Evolutionary conservation across 2,888 invertebrate genomes (phyloP).

Genomic region (Cephalotes varians): DNA sequence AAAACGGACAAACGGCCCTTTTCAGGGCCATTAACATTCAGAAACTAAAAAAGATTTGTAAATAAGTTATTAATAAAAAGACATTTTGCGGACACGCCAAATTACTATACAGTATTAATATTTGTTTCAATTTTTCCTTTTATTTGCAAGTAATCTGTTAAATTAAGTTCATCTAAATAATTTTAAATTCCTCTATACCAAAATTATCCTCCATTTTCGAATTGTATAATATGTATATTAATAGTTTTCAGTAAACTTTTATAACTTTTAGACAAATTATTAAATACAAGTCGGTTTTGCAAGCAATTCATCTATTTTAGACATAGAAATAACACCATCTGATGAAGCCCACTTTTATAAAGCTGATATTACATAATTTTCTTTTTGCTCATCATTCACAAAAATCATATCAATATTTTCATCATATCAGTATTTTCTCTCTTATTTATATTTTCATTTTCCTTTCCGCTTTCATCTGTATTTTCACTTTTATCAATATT

Average conservation of each 20-base stretch:
- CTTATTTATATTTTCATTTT: not conserved
- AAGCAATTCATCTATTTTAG: constrained; percentile 19
- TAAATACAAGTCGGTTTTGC: constrained; percentile 10
- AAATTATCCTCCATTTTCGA: constrained; percentile 12
- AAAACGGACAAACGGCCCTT: too few species aligned
- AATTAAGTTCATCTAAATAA: constrained; percentile 7
- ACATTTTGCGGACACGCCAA: too few species aligned
- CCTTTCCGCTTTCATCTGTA: not conserved
- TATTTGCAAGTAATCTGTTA: not conserved
- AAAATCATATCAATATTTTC: constrained; percentile 11
- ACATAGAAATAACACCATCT: constrained; percentile 23
- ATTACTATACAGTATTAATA: constrained; percentile 2
- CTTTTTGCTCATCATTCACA: not conserved
- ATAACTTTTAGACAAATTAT: constrained; percentile 32
- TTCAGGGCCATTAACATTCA: too few species aligned
- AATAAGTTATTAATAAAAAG: too few species aligned
- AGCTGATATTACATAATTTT: constrained; percentile 13
- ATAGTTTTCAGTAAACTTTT: constrained; percentile 3
- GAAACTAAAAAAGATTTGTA: too few species aligned
- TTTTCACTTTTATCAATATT: not conserved
- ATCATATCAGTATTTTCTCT: not conserved
- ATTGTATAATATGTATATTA: constrained; percentile 8
- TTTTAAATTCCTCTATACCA: constrained; percentile 15
- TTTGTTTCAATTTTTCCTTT: constrained; percentile 9
- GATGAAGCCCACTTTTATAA: constrained; percentile 13